Base-by-base conservation (phyloP, 2,888 invertebrate species). In the Zaprionus lineosus region DNA sequence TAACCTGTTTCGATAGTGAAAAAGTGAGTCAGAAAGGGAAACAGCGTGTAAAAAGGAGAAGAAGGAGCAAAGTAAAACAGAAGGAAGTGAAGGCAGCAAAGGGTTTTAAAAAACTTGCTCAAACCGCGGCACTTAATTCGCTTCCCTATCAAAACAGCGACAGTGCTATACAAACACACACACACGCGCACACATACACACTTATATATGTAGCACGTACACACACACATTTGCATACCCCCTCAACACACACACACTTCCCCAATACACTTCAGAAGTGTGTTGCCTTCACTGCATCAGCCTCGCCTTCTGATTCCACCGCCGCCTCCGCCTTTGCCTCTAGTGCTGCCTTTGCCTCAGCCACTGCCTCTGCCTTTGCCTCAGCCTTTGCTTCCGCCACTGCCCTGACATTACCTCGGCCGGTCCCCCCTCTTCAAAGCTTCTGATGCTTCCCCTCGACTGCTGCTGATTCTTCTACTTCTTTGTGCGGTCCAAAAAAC, bases 61-160 rank as follows among this genome's bases (percentile, higher is more conserved):
- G 15, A n/a, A 2, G 8, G 5, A 12, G 26, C 4, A 0, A 9
- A 14, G 8, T n/a, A 2, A 21, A 24, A n/a, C 4, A 15, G 21
- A 9, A 33, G 44, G 1, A 6, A 19, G 11, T 6, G 18, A 44
- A 14, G 19, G 43, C n/a, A 19, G 21, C 9, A 14, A 29, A 28
- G 19, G 48, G 57, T 51, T 56, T 67, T 62, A 52, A 59, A 55
- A 61, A 70, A 71, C 57, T 64, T 61, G 29, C 43, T 26, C 36
- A 56, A 61, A 66, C 68, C 79, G 73, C 81, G 74, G 70, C 79
- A 78, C 77, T 78, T 79, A 76, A 78, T 76, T 76, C 72, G 77
- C 74, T 79, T 78, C 66, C 76, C 76, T 76, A 76, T 79, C 81
- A 79, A 75, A 78, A 62, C 67, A 70, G 56, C 63, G 70, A 55